phyloP scores from a whole-genome alignment of 2,113 vertebrate species.

The Corythoichthys haematopterus region DNA sequence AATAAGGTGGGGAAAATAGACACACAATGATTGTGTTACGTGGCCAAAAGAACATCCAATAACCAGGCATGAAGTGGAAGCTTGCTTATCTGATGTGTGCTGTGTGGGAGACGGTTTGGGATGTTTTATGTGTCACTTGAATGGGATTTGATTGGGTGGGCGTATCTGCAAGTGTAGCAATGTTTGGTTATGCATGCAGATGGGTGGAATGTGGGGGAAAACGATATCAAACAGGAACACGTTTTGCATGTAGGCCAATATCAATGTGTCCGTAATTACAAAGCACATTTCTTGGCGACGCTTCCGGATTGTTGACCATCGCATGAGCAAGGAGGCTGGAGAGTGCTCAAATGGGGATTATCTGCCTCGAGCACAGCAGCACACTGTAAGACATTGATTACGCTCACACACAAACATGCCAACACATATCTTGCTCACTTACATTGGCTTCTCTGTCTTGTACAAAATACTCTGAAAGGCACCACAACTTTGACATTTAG shows the following conservation, averaged over 20 bases:
- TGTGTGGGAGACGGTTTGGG: constrained; percentile 46
- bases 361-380: constrained; percentile 54
- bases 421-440: constrained; percentile 27
- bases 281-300: constrained; percentile 57
- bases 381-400: constrained; percentile 62
- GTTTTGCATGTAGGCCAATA: constrained; percentile 48
- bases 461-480: neutral
- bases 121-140: constrained; percentile 46
- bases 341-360: constrained; percentile 59
- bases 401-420: constrained; percentile 43
- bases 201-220: neutral
- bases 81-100: constrained; percentile 58
- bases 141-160: constrained; percentile 65
- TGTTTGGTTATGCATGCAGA: constrained; percentile 47
- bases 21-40: constrained; percentile 24
- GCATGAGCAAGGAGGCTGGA: constrained; percentile 43
- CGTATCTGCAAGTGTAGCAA: constrained; percentile 46
- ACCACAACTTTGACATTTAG: neutral
- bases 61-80: constrained; percentile 38
- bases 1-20: constrained; percentile 67
- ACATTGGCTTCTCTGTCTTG: constrained; percentile 11
- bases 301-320: constrained; percentile 59
- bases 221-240: constrained; percentile 53
- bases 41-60: constrained; percentile 62
- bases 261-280: constrained; percentile 61